Evolutionary conservation across 2,797 vertebrate species (phyloP).

Genomic region (Hippoglossus hippoglossus): DNA sequence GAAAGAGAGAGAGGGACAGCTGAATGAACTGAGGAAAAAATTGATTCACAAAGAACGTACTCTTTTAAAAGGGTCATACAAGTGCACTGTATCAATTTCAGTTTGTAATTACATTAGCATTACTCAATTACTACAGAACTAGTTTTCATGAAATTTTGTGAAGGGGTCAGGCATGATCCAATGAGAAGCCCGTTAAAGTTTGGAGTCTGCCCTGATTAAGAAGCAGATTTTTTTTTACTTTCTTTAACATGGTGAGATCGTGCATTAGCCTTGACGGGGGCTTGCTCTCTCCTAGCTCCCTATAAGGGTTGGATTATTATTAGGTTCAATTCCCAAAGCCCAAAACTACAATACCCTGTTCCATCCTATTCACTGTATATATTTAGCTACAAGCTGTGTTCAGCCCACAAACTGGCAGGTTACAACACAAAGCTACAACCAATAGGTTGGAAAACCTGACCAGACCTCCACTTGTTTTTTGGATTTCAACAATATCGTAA

Average conservation of each 20-base stretch:
- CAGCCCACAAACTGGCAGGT: slow-evolving; percentile 25
- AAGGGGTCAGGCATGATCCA: too few relatives aligned
- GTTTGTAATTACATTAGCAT: neutral
- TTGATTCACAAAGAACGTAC: neutral
- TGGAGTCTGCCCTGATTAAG: too few relatives aligned
- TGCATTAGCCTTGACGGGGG: too few relatives aligned
- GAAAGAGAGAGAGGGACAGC: neutral
- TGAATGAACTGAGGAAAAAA: neutral
- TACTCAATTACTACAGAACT: too few relatives aligned
- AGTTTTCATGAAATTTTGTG: too few relatives aligned
- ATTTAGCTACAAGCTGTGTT: slow-evolving; percentile 25
- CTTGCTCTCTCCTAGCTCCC: too few relatives aligned
- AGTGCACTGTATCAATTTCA: neutral
- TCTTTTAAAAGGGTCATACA: neutral
- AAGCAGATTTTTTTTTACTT: too few relatives aligned
- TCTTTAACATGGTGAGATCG: too few relatives aligned
- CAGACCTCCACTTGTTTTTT: slow-evolving; percentile 41
- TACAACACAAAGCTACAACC: slow-evolving; percentile 46
- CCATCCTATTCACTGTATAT: slow-evolving; percentile 26
- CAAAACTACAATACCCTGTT: slow-evolving; percentile 11
- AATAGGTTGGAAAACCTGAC: slow-evolving; percentile 46
- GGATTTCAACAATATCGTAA: slow-evolving; percentile 45
- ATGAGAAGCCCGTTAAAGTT: too few relatives aligned
- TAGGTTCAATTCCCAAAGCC: slow-evolving; percentile 19
- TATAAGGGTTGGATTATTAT: neutral